Conservation (phyloP, 2,888 invertebrate species). For the Patella pellucida region DNA sequence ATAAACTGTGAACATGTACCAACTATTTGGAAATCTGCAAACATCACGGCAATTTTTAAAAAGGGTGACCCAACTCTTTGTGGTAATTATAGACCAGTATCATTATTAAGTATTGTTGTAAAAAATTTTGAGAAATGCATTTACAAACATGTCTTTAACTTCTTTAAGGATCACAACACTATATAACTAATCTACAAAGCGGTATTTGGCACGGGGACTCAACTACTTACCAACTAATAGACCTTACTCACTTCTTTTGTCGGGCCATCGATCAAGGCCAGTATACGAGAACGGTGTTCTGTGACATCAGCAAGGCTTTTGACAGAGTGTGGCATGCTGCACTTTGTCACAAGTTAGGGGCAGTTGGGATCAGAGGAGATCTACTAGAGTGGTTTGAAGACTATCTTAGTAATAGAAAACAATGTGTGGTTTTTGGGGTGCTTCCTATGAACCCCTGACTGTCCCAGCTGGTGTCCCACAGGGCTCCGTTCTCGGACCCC, state of each 20-base stretch:
- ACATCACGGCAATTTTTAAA: background rate
- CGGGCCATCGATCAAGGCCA: background rate
- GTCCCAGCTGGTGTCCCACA: constrained; percentile 1
- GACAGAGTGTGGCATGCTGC: constrained; percentile 5
- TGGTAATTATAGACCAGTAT: background rate
- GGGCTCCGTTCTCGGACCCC: background rate
- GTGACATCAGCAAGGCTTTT: too few species aligned
- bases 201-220: background rate
- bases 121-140: background rate
- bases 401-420: background rate
- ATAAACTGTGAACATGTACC: background rate
- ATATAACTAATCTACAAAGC: background rate
- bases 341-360: constrained; percentile 2
- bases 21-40: too few species aligned
- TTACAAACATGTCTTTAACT: background rate
- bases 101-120: background rate
- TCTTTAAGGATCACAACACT: background rate
- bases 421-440: background rate
- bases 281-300: too few species aligned
- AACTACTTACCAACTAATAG: background rate
- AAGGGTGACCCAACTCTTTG: background rate
- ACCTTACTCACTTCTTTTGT: background rate
- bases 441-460: background rate
- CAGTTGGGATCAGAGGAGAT: constrained; percentile 2
- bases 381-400: constrained; percentile 9